A percentile compares a stretch with the other conserved stretches of the same genome.
These are phyloP conservation scores for Anthoscopus minutus DNA, from an alignment of 2,113 vertebrate genomes.

Conservation along the genomic window DNA sequence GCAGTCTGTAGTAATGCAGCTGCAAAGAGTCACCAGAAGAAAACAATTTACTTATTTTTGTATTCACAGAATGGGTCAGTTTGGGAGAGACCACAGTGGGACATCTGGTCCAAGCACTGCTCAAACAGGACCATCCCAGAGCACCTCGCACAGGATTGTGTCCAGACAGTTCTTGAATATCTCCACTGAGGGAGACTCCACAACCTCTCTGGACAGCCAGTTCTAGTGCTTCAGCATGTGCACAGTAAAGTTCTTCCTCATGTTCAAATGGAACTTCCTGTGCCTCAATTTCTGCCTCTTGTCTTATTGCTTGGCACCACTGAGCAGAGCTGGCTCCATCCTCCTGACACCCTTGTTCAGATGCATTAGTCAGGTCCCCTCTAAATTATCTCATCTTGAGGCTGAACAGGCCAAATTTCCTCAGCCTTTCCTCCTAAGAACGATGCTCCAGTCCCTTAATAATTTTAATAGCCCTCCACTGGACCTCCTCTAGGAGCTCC, in stretches of 20 bases:
- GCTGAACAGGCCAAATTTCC: neutral
- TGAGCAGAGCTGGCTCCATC: neutral
- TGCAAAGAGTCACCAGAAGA: neutral
- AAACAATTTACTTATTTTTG: neutral
- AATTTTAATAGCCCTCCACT: neutral
- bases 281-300: neutral
- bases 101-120: neutral
- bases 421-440: neutral
- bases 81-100: neutral
- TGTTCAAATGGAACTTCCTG: neutral
- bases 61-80: neutral
- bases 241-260: neutral
- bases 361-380: neutral
- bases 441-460: neutral
- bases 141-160: neutral
- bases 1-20: neutral
- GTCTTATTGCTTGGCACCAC: neutral
- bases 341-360: neutral
- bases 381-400: neutral
- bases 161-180: fast-evolving
- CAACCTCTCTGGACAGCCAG: neutral
- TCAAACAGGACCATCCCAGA: neutral
- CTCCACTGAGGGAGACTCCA: neutral
- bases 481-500: neutral
- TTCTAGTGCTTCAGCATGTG: neutral